A percentile compares a stretch with the other conserved stretches of the same genome.
These are phyloP conservation scores for Nannoperca australis DNA, from an alignment of 2,797 vertebrate species.

Conservation along the genomic window DNA sequence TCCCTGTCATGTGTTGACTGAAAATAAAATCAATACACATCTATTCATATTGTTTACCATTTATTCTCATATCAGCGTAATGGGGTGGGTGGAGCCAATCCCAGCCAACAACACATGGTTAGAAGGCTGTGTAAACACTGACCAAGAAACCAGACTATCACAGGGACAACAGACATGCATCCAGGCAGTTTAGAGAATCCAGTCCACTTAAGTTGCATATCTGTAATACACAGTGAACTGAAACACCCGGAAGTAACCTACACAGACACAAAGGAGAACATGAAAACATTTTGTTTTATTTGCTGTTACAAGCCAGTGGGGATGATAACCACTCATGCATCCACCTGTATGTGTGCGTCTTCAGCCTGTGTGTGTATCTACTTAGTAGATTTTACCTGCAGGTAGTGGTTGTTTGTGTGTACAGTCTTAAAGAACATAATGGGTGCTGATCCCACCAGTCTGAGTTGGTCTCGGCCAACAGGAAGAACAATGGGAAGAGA, in stretches of 20 bases:
- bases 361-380: conserved; percentile 37
- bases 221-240: not conserved
- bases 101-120: not conserved
- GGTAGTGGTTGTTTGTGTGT: conserved; percentile 61
- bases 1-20: not conserved
- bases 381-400: conserved; percentile 53
- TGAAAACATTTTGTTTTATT: not conserved
- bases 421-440: conserved; percentile 75
- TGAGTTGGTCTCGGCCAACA: conserved; percentile 63
- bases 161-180: conserved; percentile 7
- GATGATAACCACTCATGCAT: not conserved
- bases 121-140: conserved; percentile 4
- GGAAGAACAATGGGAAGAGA: conserved; percentile 66
- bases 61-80: conserved; percentile 2
- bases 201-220: not conserved
- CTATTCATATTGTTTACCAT: not conserved
- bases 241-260: not conserved
- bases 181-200: not conserved
- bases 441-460: conserved; percentile 74
- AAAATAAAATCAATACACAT: not conserved
- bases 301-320: not conserved
- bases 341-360: conserved; percentile 14
- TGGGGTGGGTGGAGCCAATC: not conserved
- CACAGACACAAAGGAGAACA: not conserved
- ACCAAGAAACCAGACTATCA: conserved; percentile 3